Evolutionary conservation across 2,797 vertebrate genomes (phyloP), one percentile per base, ranked within the genome.

Genomic region (Anolis apletophallus): DNA sequence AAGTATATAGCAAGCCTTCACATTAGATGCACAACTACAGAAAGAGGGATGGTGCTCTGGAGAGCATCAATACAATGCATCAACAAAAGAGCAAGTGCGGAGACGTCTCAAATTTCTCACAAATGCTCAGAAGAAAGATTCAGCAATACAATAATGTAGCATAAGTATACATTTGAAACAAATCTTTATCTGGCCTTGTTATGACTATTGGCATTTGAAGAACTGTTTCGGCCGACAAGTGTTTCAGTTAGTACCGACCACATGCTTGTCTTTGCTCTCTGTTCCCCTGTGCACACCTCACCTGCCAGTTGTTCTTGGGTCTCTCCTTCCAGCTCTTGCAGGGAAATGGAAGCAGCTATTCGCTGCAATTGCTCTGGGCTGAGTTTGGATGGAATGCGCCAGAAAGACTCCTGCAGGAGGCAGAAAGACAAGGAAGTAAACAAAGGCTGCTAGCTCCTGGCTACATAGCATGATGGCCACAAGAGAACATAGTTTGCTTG

Each of bases 341-440:
- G 89, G 90, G 90, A 80, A 1, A 99, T 93, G 89, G 97, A 97
- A 67, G 96, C 92, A 0, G 98, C 98, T 0, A 93, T 83, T 0
- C 90, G 94, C 3, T 95, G 94, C n/a, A 99, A 97, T 92, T 97
- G 97, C 83, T 92, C 93, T 0, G 95, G 90, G 64, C 90, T 97
- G 83, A 99, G 90, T 71, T 97, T 96, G n/a, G 94, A 97, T 1
- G 98, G 97, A 91, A 99, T 98, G 89, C 98, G 98, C 98, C 98
- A 99, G 96, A 99, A 99, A 13, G 96, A 95, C 94, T 99, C 99
- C 99, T 99, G 1, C 59, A 0, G 34, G 83, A 84, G 74, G 9
- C 32, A 71, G 46, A 50, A 69, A 54, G 26, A 79, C 21, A 64
- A 68, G 59, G 17, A 74, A 34, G 19, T 29, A 54, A 81, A 0